These are phyloP conservation scores for Odontamblyopus rebecca DNA, from an alignment of 2,797 vertebrate genomes.

Conservation along the genomic window DNA sequence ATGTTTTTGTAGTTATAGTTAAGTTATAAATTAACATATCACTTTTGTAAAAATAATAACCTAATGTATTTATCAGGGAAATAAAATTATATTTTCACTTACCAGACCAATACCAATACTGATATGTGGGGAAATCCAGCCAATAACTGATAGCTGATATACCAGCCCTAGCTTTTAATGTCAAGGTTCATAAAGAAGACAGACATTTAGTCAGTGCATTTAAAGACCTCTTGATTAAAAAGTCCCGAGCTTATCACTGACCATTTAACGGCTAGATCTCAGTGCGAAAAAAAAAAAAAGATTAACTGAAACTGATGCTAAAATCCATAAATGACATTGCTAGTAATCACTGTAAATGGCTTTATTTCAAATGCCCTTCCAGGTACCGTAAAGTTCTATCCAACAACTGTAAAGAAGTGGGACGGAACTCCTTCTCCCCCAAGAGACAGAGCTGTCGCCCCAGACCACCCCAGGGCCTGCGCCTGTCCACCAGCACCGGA, in stretches of 20 bases:
- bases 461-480: conserved; percentile 85
- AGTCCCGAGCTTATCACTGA: background rate
- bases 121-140: no score
- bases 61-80: no score
- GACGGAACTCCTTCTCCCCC: conserved; percentile 85
- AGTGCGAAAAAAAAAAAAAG: background rate
- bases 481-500: conserved; percentile 83
- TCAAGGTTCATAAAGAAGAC: background rate
- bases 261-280: background rate
- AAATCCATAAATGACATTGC: background rate
- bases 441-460: conserved; percentile 85
- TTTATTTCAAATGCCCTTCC: conserved; percentile 12
- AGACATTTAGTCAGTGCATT: background rate
- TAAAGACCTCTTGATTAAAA: no score
- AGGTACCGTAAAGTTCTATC: conserved; percentile 94
- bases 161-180: no score
- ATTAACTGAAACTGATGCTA: background rate
- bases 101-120: no score
- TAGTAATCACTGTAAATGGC: background rate
- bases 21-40: no score
- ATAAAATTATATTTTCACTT: no score
- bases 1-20: no score
- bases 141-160: no score
- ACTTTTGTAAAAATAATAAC: no score
- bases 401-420: conserved; percentile 91